A percentile compares a stretch with the other conserved stretches of the same genome.
These are phyloP conservation scores for Caenorhabditis zanzibari DNA, from an alignment of 2,888 invertebrate species.

Conservation along the genomic window DNA sequence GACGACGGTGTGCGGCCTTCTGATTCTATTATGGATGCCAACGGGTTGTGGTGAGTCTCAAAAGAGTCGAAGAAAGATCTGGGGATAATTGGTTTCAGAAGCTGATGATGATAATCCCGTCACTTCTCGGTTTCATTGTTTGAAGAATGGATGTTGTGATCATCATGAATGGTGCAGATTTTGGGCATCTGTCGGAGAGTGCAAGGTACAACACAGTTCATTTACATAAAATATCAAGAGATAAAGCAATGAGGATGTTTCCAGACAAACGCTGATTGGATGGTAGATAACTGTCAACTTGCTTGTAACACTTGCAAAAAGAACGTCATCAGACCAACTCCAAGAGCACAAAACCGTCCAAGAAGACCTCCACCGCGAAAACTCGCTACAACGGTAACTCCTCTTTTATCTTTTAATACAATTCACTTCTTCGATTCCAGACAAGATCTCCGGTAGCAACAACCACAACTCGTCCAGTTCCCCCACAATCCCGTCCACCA, in stretches of 20 bases:
- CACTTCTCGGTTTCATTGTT: constrained; percentile 80
- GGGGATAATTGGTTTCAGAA: constrained; percentile 42
- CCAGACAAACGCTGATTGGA: constrained; percentile 83
- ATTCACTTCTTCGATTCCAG: not conserved
- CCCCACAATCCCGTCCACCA: constrained; percentile 55
- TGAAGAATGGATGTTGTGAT: constrained; percentile 83
- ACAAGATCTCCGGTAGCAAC: constrained; percentile 20
- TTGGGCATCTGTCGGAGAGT: constrained; percentile 83
- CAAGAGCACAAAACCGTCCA: constrained; percentile 42
- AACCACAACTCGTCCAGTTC: constrained; percentile 17
- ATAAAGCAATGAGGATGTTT: too few species aligned
- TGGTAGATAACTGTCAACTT: constrained; percentile 80
- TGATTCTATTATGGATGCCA: constrained; percentile 63
- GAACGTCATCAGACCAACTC: constrained; percentile 43
- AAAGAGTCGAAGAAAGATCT: not conserved
- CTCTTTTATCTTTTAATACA: not conserved
- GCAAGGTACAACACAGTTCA: constrained; percentile 62
- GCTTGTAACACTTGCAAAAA: constrained; percentile 78
- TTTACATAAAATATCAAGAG: too few species aligned
- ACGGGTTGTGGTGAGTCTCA: constrained; percentile 56
- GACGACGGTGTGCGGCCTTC: constrained; percentile 42
- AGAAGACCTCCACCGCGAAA: constrained; percentile 56
- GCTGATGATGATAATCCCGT: constrained; percentile 77
- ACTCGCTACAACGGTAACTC: constrained; percentile 12
- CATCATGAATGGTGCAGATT: constrained; percentile 83